Evolutionary conservation across 2,888 invertebrate species (phyloP), one percentile per base, ranked within the genome.

Genomic region (Macaria notata): DNA sequence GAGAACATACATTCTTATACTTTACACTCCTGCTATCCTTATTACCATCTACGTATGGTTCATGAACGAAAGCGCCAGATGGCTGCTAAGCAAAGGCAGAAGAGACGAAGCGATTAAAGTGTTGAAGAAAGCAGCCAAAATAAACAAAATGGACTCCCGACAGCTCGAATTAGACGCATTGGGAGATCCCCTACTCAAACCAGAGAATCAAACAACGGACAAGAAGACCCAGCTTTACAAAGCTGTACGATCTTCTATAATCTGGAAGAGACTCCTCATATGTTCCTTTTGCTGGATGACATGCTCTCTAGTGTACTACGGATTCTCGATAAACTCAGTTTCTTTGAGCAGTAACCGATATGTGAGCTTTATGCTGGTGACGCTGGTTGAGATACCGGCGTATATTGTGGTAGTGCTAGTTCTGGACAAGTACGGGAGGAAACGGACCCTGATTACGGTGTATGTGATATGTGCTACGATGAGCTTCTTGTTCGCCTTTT

Each of bases 201-300:
- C 75, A 0, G 76, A 85, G 30, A 83, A 79, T 59, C 83, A 83
- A 50, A 78, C 79, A 0, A 69, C 64, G 0, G 84, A 88, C 61
- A 88, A 86, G 49, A 83, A 81, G 57, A 86, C 92, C 0, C 89
- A 90, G 54, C 72, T 91, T 3, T 80, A 75, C 3, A 92, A 93
- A 67, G 92, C 94, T 5, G 72, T 94, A 42, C 88, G 90, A 38
- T 93, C 94, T 0, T 83, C 82, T 49, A 92, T 92, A 33, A 90
- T 95, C 33, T 86, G 94, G 74, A 83, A 93, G 45, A 86, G 95
- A 49, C 72, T 95, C 57, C 52, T 94, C 31, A 94, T 94, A 48
- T 95, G 95, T 62, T 95, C 95, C 9, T 93, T 96, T 68, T 93
- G 95, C 68, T 96, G 96, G 96, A 93, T 96, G 68, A 95, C 96